Evolutionary conservation across 2,888 invertebrate genomes (phyloP).

Genomic region (Monochamus alternatus): DNA sequence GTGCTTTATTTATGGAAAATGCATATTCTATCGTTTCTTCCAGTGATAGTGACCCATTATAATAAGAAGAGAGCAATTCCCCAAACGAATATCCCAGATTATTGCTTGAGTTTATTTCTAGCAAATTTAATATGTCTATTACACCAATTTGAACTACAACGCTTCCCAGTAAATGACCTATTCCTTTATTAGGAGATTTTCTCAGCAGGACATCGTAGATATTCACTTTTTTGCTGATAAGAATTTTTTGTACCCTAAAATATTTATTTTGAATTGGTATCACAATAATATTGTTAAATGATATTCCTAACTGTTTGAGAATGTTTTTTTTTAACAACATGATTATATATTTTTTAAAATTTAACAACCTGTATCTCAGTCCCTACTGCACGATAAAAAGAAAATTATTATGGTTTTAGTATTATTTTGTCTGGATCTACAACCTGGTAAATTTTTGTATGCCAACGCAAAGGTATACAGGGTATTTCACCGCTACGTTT

Average conservation of each 20-base stretch:
- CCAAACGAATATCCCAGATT: slow-evolving; percentile 85
- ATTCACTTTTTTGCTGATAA: slow-evolving; percentile 47
- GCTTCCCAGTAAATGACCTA: slow-evolving; percentile 46
- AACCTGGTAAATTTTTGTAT: too few species aligned
- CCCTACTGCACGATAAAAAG: too few species aligned
- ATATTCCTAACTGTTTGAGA: too few species aligned
- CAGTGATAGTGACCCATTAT: slow-evolving; percentile 88
- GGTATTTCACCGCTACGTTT: background rate
- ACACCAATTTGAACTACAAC: slow-evolving; percentile 75
- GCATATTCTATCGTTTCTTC: slow-evolving; percentile 87
- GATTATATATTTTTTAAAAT: too few species aligned
- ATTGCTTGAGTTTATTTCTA: slow-evolving; percentile 65
- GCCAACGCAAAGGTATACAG: too few species aligned
- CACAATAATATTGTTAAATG: background rate
- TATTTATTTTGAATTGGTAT: background rate
- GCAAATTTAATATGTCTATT: slow-evolving; percentile 71
- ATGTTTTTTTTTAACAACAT: too few species aligned
- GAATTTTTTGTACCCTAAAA: slow-evolving; percentile 54
- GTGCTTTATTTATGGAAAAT: slow-evolving; percentile 62
- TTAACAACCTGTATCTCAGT: too few species aligned
- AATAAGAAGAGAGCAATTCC: slow-evolving; percentile 92
- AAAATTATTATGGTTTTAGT: too few species aligned
- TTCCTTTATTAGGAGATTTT: slow-evolving; percentile 7
- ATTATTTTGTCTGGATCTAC: too few species aligned
- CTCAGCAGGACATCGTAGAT: slow-evolving; percentile 39